Evolutionary conservation across 2,113 vertebrate species (phyloP), one percentile per base, ranked within the genome.

Genomic region (Ascaphus truei): DNA sequence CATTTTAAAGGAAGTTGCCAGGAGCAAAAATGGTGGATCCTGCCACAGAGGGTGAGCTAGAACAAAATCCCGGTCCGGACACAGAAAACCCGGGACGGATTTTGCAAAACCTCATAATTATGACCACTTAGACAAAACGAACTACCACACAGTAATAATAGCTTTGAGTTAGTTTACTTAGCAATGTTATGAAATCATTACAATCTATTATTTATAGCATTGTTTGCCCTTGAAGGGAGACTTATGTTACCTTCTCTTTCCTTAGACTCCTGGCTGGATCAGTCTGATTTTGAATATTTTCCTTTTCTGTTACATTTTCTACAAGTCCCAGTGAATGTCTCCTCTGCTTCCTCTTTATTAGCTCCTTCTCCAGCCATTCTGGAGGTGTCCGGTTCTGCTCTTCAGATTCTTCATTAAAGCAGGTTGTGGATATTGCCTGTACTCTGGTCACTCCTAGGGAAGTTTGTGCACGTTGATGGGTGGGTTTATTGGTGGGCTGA

Each of bases 331-430:
- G 3, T 0, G 80, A 87, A 64, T 83, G 84, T 39, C 79, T 74
- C 33, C 62, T 52, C 29, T 43, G 57, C 41, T 81, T 77, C 13
- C 73, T 23, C 23, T 73, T 88, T 51, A 85, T 64, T 13, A 80
- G 57, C 63, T 89, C 86, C 67, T 58, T 68, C 66, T 78, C 47
- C 60, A 91, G 59, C 85, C 84, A 85, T 45, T 77, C 66, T 0
- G 75, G 79, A 23, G 71, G 61, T 1, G 67, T 30, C 13, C 16
- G 41, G 1, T 27, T 29, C 0, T 41, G 72, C 41, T 67, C 20
- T 1, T n/a, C 15, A 15, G 31, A 20, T 30, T 63, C 16, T 3
- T 39, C 61, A 1, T 23, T 41, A 2, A 52, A 48, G 7, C 37
- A 67, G 29, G 67, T 76, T 47, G 55, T 26, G 60, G 75, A 15